These are phyloP conservation scores for Tethya wilhelma DNA, from an alignment of 37 sponge, comb jelly and placozoan genomes.

Conservation along the genomic window DNA sequence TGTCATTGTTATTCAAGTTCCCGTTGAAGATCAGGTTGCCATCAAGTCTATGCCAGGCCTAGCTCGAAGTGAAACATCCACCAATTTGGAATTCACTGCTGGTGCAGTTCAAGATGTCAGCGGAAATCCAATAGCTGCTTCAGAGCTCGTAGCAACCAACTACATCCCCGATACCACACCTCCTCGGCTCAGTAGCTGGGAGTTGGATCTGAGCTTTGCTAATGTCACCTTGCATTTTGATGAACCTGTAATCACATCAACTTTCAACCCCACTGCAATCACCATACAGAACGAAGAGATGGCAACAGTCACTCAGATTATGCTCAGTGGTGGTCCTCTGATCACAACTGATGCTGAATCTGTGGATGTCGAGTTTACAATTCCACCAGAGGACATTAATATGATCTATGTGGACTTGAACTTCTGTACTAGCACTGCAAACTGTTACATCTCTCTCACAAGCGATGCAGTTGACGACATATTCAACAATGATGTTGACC, in stretches of 20 bases:
- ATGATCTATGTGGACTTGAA: conserved; percentile 36
- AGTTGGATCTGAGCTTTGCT: conserved; percentile 53
- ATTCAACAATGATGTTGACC: conserved; percentile 52
- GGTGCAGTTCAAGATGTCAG: conserved; percentile 50
- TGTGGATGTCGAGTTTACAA: conserved; percentile 28
- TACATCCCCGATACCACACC: conserved; percentile 63
- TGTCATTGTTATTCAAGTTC: conserved; percentile 46
- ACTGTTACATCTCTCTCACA: conserved; percentile 60
- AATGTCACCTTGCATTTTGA: conserved; percentile 64
- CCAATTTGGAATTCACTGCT: conserved; percentile 37
- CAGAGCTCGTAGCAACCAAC: not conserved
- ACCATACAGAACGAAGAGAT: conserved; percentile 46
- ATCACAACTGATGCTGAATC: conserved; percentile 31
- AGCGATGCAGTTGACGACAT: conserved; percentile 42
- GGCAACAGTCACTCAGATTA: not conserved
- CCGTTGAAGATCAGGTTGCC: conserved; percentile 58
- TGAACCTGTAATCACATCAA: conserved; percentile 61
- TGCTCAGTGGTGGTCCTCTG: conserved; percentile 48
- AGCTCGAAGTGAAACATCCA: conserved; percentile 17
- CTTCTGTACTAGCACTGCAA: conserved; percentile 59
- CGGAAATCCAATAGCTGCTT: conserved; percentile 51
- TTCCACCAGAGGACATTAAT: conserved; percentile 59
- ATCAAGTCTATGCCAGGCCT: conserved; percentile 73
- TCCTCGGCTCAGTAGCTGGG: conserved; percentile 55
- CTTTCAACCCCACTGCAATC: conserved; percentile 28